Evolutionary conservation across 2,113 vertebrate species (phyloP).

Genomic region (Ahaetulla prasina): DNA sequence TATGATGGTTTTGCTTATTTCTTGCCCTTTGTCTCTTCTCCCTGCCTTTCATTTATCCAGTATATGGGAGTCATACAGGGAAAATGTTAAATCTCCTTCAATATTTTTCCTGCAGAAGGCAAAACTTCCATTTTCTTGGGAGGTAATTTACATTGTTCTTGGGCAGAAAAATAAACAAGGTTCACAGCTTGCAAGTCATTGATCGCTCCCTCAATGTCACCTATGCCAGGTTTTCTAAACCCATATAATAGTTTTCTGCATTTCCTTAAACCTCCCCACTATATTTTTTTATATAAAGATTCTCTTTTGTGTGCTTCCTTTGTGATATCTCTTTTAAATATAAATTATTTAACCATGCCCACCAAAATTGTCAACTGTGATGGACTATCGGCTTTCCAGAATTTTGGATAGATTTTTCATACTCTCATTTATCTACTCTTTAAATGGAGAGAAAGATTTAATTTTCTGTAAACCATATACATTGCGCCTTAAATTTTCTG

Average conservation of each 20-base stretch:
- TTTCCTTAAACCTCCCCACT: neutral
- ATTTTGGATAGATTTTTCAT: neutral
- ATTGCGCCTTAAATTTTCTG: neutral
- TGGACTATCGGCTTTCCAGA: neutral
- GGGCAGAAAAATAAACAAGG: neutral
- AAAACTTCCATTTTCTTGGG: neutral
- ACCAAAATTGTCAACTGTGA: neutral
- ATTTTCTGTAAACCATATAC: neutral
- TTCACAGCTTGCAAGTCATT: neutral
- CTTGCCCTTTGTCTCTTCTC: neutral
- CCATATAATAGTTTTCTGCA: neutral
- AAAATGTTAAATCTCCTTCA: neutral
- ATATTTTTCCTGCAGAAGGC: neutral
- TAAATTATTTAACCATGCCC: neutral
- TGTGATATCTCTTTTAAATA: conserved; percentile 16
- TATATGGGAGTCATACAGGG: neutral
- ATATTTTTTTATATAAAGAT: neutral
- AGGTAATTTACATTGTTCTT: neutral
- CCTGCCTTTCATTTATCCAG: neutral
- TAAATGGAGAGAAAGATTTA: neutral
- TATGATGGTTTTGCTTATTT: neutral
- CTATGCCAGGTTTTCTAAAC: neutral
- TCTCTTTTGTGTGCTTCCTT: conserved; percentile 2
- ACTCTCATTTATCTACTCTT: neutral
- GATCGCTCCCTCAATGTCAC: neutral